A percentile compares a stretch with the other conserved stretches of the same genome.
phyloP scores from a whole-genome alignment of 2,888 invertebrate genomes.

The Antitype chi region DNA sequence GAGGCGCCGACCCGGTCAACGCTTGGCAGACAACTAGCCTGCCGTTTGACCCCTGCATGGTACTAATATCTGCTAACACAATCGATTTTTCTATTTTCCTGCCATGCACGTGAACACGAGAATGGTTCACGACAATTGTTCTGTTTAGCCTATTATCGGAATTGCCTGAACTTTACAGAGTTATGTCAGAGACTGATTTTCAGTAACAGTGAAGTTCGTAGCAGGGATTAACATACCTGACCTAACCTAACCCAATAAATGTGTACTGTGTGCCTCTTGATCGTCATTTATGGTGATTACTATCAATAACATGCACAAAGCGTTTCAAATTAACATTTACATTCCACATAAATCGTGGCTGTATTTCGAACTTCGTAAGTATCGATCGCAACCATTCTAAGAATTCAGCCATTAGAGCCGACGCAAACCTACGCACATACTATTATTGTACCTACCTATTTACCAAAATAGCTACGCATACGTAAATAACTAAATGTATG shows the following conservation, averaged over 20 bases:
- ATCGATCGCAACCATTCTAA: conserved; percentile 63
- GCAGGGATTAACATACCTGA: conserved; percentile 25
- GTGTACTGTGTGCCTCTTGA: not conserved
- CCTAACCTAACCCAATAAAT: conserved; percentile 42
- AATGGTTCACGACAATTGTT: conserved; percentile 42
- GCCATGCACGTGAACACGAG: conserved; percentile 37
- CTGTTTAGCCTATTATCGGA: conserved; percentile 8
- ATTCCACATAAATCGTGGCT: conserved; percentile 50
- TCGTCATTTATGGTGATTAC: conserved; percentile 1
- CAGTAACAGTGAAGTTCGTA: not conserved
- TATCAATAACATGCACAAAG: conserved; percentile 11
- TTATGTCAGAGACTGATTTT: not conserved
- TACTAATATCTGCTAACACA: conserved; percentile 57
- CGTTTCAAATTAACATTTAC: conserved; percentile 32
- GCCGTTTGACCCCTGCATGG: conserved; percentile 71
- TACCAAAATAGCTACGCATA: conserved; percentile 57
- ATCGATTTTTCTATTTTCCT: conserved; percentile 68
- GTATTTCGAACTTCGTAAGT: conserved; percentile 44
- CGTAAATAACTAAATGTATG: conserved; percentile 30
- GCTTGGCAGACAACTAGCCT: conserved; percentile 66
- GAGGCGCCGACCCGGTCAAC: conserved; percentile 79
- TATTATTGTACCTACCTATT: conserved; percentile 24
- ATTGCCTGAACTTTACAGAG: conserved; percentile 7
- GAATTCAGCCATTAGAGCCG: conserved; percentile 43
- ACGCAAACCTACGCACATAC: conserved; percentile 51